Conservation (phyloP, 92 coral and sea anemone species). For the Epizoanthus illoricatus region DNA sequence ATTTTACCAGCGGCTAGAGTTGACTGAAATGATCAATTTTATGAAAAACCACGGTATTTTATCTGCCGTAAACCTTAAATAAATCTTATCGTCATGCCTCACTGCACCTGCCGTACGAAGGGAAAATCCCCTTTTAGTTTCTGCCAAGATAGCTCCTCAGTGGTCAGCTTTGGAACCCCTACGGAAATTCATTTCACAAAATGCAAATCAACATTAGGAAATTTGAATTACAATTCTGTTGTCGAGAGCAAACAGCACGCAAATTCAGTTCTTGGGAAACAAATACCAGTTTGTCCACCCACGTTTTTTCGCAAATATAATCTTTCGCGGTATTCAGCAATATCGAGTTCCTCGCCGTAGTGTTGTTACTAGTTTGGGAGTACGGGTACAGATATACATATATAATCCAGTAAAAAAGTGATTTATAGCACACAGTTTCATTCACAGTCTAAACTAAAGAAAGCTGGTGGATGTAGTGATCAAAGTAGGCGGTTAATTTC, state of each 20-base stretch:
- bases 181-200: background rate
- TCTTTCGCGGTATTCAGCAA: background rate
- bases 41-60: background rate
- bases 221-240: no score
- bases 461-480: no score
- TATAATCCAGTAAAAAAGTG: no score
- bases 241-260: background rate
- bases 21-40: background rate
- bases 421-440: no score
- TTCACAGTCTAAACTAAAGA: no score
- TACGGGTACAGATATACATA: no score
- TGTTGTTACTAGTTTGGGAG: no score
- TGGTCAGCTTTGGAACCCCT: background rate
- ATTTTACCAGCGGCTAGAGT: background rate
- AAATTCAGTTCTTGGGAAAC: background rate
- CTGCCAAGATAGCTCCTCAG: background rate
- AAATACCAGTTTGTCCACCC: background rate
- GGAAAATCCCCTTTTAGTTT: conserved; percentile 1
- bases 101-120: conserved; percentile 9
- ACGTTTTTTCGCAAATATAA: no score
- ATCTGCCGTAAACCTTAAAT: background rate
- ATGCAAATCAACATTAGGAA: conserved; percentile 3
- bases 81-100: background rate
- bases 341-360: background rate
- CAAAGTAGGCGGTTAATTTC: no score